Conservation (phyloP, 2,113 vertebrate species). For the Cyprinodon tularosa region DNA sequence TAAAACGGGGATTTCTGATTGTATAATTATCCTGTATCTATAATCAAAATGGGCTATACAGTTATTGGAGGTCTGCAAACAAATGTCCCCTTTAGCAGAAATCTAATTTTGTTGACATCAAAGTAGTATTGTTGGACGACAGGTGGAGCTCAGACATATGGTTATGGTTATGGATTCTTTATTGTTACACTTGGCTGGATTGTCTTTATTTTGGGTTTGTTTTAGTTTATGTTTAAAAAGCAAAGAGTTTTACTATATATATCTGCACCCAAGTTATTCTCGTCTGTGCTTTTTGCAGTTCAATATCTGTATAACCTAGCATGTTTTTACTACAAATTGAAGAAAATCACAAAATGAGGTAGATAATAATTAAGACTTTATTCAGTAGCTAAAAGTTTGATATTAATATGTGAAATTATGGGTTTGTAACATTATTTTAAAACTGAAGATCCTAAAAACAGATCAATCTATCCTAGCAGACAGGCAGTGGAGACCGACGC, state of each 20-base stretch:
- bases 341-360: not conserved
- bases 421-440: not conserved
- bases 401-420: not conserved
- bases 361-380: not conserved
- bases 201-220: not conserved
- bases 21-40: not conserved
- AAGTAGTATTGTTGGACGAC: not conserved
- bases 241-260: not conserved
- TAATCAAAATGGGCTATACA: too few species aligned
- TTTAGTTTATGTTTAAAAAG: not conserved
- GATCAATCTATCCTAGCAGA: conserved; percentile 46
- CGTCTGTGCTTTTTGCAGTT: not conserved
- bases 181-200: too few species aligned
- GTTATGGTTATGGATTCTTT: not conserved
- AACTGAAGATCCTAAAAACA: not conserved
- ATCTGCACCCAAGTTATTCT: not conserved
- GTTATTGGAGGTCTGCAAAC: too few species aligned
- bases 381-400: not conserved
- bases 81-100: too few species aligned
- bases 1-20: not conserved
- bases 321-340: not conserved
- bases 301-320: not conserved
- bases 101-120: too few species aligned
- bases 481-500: conserved; percentile 68
- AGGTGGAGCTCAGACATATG: not conserved